Evolutionary conservation across 1,140 invertebrate species (phyloP), one percentile per base, ranked within the genome.

Genomic region (Polyergus mexicanus): DNA sequence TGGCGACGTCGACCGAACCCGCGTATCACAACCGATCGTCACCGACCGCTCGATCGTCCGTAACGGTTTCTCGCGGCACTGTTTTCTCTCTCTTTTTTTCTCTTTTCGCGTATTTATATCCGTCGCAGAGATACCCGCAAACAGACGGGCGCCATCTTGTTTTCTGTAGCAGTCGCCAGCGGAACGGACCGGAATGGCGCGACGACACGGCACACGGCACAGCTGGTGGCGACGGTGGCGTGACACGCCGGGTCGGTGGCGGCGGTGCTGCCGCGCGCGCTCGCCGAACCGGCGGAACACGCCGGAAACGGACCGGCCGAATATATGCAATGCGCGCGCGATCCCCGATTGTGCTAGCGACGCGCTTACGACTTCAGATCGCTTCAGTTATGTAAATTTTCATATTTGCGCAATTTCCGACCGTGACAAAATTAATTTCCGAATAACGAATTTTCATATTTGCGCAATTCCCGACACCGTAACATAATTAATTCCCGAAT

Each of bases 141-240:
- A 95, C 93, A 94, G 92, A 92, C 80, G 74, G 87, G 89, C 94
- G 94, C 93, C 94, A 95, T 95, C 91, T 94, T 94, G 93, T 65
- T 90, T 88, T 90, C 86, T 89, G 84, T 51, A 19, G 54, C 78
- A 68, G 54, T 87, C 87, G 87, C 13, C 78, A 72, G 78, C 86
- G 87, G 84, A 90, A 69, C 78, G 81, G 87, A 81, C 78, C 80
- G 68, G 80, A 90, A 80, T 78, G 32, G 38, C 74, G 66, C 86
- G 83, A 35, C n/a, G 25, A 28, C 25, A 28, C 25, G 32, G 25
- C 25, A 47, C 87, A 76, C 84, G 76, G 77, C 84, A 89, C 91
- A 92, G 92, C 91, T 92, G 91, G 84, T n/a, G 6, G 35, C 74
- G 92, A 89, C 91, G 91, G 78, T 32, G 5, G 35, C 74, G 28